These are phyloP conservation scores for Eupithecia vulgata DNA, from an alignment of 2,888 invertebrate genomes.

Conservation along the genomic window DNA sequence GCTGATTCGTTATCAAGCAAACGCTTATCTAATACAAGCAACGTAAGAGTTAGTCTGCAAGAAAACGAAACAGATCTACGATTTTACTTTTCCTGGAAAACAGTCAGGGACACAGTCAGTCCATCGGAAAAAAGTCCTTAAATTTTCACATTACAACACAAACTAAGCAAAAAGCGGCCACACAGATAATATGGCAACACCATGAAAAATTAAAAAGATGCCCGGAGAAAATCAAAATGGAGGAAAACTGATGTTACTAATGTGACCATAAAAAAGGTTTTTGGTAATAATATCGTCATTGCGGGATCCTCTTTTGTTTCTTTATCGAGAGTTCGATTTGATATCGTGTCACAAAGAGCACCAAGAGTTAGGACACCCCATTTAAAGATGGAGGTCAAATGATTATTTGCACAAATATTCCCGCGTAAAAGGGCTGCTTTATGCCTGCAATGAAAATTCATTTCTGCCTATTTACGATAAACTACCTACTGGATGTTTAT, in stretches of 20 bases:
- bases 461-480: conserved; percentile 31
- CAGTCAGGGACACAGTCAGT: too few species aligned
- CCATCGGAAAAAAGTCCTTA: too few species aligned
- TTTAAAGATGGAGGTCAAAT: conserved; percentile 16
- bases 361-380: not conserved
- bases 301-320: not conserved
- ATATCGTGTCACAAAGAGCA: not conserved
- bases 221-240: too few species aligned
- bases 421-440: conserved; percentile 28
- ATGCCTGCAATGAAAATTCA: conserved; percentile 35
- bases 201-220: not conserved
- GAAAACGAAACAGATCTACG: too few species aligned
- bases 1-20: too few species aligned
- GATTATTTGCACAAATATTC: conserved; percentile 26
- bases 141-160: too few species aligned
- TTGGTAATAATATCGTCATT: not conserved
- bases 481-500: conserved; percentile 26
- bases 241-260: too few species aligned
- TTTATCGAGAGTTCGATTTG: not conserved
- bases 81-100: too few species aligned
- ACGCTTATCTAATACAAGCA: too few species aligned
- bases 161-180: too few species aligned
- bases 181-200: too few species aligned
- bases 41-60: too few species aligned
- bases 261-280: not conserved